Evolutionary conservation across 1,140 invertebrate species (phyloP), one percentile per base, ranked within the genome.

Genomic region (Scaptomyza montana): DNA sequence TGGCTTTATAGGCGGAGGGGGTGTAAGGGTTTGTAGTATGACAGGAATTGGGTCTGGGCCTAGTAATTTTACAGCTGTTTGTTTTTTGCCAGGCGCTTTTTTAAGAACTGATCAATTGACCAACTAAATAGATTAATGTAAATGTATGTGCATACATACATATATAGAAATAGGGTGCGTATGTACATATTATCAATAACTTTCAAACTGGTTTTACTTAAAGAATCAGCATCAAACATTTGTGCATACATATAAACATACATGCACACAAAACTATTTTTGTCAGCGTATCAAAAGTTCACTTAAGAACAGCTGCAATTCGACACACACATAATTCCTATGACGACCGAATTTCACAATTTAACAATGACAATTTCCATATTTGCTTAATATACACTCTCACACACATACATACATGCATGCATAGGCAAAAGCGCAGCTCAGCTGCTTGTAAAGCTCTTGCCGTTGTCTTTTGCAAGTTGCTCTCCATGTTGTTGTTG

Each of bases 131-230:
- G 57, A 72, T 61, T 66, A 65, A 73, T 54, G 68, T 76, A 63
- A 65, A 74, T 70, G 47, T n/a, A n/a, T n/a, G n/a, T n/a, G n/a
- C n/a, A n/a, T n/a, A n/a, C n/a, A n/a, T n/a, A n/a, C n/a, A n/a
- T n/a, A n/a, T n/a, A n/a, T n/a, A n/a, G n/a, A n/a, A n/a, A n/a
- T 4, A 16, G 16, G 16, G 16, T 16, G 16, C 1, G 25, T 16
- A n/a, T 54, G 13, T 13, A 61, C 19, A 45, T 60, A 10, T 9
- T 36, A 36, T 8, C 8, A 36, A 80, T 86, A 61, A 73, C 78
- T 87, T 85, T 85, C 78, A 87, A 86, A 86, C 81, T 72, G 81
- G 82, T 85, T 86, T 87, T 65, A 67, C 74, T 82, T n/a, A 25
- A 43, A 57, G 19, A 43, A 57, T 13, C n/a, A 30, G 41, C 28